Conservation (phyloP, 1,140 invertebrate genomes). For the Eumaeus atala region DNA sequence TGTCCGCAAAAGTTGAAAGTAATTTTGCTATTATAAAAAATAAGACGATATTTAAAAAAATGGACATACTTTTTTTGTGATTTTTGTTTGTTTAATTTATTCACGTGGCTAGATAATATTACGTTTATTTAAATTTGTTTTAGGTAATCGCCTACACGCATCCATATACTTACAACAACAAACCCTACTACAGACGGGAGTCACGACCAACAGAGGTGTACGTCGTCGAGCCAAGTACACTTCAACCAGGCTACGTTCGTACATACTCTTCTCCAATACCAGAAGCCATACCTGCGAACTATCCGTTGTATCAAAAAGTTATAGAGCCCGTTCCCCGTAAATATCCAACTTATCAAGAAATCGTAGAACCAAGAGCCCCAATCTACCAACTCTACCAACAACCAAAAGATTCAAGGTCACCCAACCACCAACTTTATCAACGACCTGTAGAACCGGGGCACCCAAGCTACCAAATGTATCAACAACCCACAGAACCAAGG, state of each 20-base stretch:
- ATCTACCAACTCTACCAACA: conserved; percentile 2
- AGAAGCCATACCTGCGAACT: neutral
- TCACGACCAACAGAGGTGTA: conserved; percentile 8
- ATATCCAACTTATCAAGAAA: conserved; percentile 9
- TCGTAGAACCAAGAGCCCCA: neutral
- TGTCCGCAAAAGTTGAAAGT: too few relatives aligned
- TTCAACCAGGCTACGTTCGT: neutral
- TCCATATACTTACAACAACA: conserved; percentile 2
- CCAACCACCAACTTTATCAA: conserved; percentile 3
- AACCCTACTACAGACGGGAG: conserved; percentile 2
- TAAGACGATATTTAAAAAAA: too few relatives aligned
- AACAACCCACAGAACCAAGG: neutral
- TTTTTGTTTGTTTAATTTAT: too few relatives aligned
- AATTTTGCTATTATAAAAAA: too few relatives aligned
- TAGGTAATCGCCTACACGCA: conserved; percentile 9
- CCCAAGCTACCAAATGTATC: conserved; percentile 5
- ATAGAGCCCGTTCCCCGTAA: conserved; percentile 4
- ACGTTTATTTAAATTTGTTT: neutral
- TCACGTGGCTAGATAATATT: too few relatives aligned
- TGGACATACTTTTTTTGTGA: too few relatives aligned
- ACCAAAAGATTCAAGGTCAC: conserved; percentile 2
- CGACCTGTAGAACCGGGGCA: neutral
- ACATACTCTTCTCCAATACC: neutral
- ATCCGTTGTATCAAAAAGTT: conserved; percentile 12
- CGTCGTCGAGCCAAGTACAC: conserved; percentile 4